Conservation (phyloP, 1,140 invertebrate species). For the Chrysomallon squamiferum region DNA sequence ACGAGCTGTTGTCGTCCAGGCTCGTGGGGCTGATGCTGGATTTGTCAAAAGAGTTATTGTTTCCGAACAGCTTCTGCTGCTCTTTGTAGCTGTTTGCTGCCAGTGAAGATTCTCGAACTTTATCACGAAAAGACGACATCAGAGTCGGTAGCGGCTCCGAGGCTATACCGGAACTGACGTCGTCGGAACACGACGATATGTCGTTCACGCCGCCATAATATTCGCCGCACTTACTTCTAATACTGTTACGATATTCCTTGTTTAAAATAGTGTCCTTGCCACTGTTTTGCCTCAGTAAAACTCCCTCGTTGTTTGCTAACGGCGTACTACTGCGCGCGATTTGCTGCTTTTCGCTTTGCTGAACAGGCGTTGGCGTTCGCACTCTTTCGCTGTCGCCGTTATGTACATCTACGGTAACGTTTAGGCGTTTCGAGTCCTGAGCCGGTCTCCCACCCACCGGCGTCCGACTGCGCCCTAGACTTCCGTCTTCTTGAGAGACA, state of each 20-base stretch:
- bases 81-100: conserved; percentile 30
- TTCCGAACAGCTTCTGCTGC: conserved; percentile 17
- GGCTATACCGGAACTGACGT: neutral
- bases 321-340: no score
- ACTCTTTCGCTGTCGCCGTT: neutral
- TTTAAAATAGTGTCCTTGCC: neutral
- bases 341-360: no score
- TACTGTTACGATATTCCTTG: conserved; percentile 30
- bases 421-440: conserved; percentile 4
- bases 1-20: neutral
- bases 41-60: conserved; percentile 14
- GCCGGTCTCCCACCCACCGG: conserved; percentile 2
- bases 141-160: conserved; percentile 23
- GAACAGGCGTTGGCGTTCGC: no score
- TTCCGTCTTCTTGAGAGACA: conserved; percentile 24
- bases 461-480: neutral
- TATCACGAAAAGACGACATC: conserved; percentile 34
- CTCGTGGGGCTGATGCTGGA: neutral
- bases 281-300: neutral
- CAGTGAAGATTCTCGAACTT: conserved; percentile 28
- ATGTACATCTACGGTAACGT: conserved; percentile 30
- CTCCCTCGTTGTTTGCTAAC: neutral
- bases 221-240: conserved; percentile 31
- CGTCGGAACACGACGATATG: conserved; percentile 11
- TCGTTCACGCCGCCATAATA: conserved; percentile 23